These are phyloP conservation scores for Drosophila pandora DNA, from an alignment of 1,140 invertebrate species.

Conservation along the genomic window DNA sequence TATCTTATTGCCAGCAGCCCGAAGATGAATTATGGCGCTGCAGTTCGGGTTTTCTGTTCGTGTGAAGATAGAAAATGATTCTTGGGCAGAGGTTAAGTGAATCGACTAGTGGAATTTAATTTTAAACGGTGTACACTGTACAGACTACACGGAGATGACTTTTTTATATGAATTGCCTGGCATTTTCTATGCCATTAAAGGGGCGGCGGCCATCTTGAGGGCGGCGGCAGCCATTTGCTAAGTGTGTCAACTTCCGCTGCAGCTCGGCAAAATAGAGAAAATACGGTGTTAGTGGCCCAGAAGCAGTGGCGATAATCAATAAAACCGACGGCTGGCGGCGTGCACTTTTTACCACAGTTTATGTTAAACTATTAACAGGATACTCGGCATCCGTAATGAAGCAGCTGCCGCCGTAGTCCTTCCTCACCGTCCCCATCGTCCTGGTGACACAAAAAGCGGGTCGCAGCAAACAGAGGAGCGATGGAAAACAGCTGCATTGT, in stretches of 20 bases:
- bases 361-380: slow-evolving; percentile 81
- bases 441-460: slow-evolving; percentile 56
- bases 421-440: background rate
- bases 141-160: slow-evolving; percentile 6
- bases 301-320: slow-evolving; percentile 57
- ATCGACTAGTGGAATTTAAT: slow-evolving; percentile 17
- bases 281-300: slow-evolving; percentile 25
- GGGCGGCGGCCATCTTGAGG: slow-evolving; percentile 12
- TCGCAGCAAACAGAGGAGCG: slow-evolving; percentile 49
- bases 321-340: slow-evolving; percentile 48
- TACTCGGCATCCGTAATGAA: slow-evolving; percentile 73
- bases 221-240: slow-evolving; percentile 23
- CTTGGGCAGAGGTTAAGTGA: background rate
- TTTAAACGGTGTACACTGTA: slow-evolving; percentile 20
- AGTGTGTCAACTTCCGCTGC: slow-evolving; percentile 67
- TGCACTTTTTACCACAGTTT: slow-evolving; percentile 76
- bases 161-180: slow-evolving; percentile 38
- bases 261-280: slow-evolving; percentile 29
- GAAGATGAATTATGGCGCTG: slow-evolving; percentile 39
- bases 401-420: slow-evolving; percentile 52
- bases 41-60: slow-evolving; percentile 10
- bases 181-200: slow-evolving; percentile 14
- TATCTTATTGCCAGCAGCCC: slow-evolving; percentile 21
- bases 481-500: slow-evolving; percentile 63
- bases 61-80: slow-evolving; percentile 9